Percentiles rank a stretch among this genome's conserved stretches.
phyloP scores from a whole-genome alignment of 2,888 invertebrate species.

The Stratiomys singularior region DNA sequence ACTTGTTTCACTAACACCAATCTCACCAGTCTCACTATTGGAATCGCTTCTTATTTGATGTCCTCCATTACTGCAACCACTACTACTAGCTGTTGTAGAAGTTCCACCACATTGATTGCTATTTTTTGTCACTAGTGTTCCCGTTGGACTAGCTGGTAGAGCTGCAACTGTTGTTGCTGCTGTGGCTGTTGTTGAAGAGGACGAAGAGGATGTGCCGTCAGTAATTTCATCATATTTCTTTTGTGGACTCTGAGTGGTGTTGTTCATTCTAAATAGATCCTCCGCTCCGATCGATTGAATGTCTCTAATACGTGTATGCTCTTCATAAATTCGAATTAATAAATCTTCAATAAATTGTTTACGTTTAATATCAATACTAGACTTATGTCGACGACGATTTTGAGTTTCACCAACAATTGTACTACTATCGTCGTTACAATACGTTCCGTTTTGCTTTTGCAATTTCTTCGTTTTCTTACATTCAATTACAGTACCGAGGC shows the following conservation, averaged over 20 bases:
- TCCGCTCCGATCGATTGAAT: conserved; percentile 17
- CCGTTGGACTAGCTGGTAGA: neutral
- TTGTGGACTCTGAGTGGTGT: neutral
- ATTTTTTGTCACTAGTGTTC: neutral
- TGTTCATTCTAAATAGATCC: conserved; percentile 49
- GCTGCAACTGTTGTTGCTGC: conserved; percentile 3
- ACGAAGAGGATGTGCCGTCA: conserved; percentile 14
- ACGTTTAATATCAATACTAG: conserved; percentile 47
- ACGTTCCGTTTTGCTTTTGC: neutral
- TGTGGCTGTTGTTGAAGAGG: neutral
- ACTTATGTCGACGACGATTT: neutral
- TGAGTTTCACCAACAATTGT: neutral
- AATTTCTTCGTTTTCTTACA: neutral
- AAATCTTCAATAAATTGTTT: conserved; percentile 61
- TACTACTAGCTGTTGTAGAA: neutral
- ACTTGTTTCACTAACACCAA: neutral
- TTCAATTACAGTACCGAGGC: conserved; percentile 31
- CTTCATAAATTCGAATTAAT: conserved; percentile 64
- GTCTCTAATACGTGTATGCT: conserved; percentile 58
- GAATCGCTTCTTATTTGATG: neutral
- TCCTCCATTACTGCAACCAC: neutral
- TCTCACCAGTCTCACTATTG: neutral
- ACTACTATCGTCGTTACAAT: neutral
- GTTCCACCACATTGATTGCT: conserved; percentile 50
- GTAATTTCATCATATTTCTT: conserved; percentile 17